Evolutionary conservation across 2,888 invertebrate genomes (phyloP).

Genomic region (Tipula lateralis): DNA sequence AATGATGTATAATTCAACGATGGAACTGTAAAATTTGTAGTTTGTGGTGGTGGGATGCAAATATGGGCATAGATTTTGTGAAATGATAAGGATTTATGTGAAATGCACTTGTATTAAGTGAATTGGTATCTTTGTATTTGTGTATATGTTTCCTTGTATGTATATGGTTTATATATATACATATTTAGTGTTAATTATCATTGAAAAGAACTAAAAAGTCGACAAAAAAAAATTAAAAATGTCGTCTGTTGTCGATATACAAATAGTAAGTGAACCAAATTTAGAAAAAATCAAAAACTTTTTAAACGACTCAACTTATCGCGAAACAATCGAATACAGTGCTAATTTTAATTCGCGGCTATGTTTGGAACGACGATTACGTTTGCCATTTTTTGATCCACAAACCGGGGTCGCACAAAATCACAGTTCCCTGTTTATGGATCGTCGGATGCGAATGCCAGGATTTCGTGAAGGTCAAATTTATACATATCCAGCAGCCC

Average conservation of each 20-base stretch:
- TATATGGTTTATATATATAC: slow-evolving; percentile 7
- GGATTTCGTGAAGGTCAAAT: slow-evolving; percentile 84
- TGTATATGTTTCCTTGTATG: neutral
- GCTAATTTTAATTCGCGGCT: slow-evolving; percentile 88
- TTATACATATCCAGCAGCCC: slow-evolving; percentile 83
- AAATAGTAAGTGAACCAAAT: slow-evolving; percentile 63
- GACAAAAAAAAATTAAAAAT: slow-evolving; percentile 35
- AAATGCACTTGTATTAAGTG: neutral
- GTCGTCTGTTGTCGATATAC: slow-evolving; percentile 60
- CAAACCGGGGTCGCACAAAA: slow-evolving; percentile 96
- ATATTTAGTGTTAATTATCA: slow-evolving; percentile 29
- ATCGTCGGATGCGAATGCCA: slow-evolving; percentile 82
- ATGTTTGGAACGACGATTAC: slow-evolving; percentile 82
- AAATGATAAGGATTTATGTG: slow-evolving; percentile 26
- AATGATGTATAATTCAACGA: neutral
- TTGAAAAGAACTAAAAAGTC: slow-evolving; percentile 26
- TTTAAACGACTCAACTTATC: slow-evolving; percentile 80
- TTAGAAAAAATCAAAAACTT: slow-evolving; percentile 74
- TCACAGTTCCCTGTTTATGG: slow-evolving; percentile 86
- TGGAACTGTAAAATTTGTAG: neutral
- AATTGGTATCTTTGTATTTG: neutral
- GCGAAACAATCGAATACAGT: slow-evolving; percentile 91
- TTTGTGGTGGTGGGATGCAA: neutral
- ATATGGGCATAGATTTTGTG: slow-evolving; percentile 19
- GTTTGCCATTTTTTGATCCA: slow-evolving; percentile 94